Percentiles rank a stretch among this genome's conserved stretches.
These are phyloP conservation scores for Amiota mariae DNA, from an alignment of 2,888 invertebrate species.

Conservation along the genomic window DNA sequence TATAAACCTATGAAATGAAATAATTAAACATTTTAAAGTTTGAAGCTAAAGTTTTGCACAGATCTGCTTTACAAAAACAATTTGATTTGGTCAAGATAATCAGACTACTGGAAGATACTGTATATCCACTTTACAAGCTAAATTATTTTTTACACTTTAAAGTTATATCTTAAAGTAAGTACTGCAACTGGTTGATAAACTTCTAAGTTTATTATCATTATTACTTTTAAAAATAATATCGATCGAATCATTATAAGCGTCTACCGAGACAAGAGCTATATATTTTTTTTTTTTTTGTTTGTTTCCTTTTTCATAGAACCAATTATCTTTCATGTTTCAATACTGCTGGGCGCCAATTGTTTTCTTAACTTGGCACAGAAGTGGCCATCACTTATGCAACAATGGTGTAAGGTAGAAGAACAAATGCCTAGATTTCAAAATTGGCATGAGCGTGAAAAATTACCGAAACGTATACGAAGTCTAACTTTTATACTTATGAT, in stretches of 20 bases:
- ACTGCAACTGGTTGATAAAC: too few relatives aligned
- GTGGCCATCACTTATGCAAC: conserved; percentile 69
- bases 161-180: too few relatives aligned
- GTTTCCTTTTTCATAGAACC: conserved; percentile 57
- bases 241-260: background rate
- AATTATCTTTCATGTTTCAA: conserved; percentile 66
- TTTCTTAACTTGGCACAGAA: conserved; percentile 72
- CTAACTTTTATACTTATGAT: conserved; percentile 59
- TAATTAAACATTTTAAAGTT: too few relatives aligned
- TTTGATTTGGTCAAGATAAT: too few relatives aligned
- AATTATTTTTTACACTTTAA: too few relatives aligned
- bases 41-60: too few relatives aligned
- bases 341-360: conserved; percentile 56
- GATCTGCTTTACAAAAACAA: too few relatives aligned
- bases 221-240: background rate
- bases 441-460: conserved; percentile 52
- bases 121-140: too few relatives aligned
- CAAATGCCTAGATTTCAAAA: conserved; percentile 53
- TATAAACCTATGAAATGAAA: too few relatives aligned
- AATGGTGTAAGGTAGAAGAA: conserved; percentile 65
- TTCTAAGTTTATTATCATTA: background rate
- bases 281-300: background rate
- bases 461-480: conserved; percentile 53
- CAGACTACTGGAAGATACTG: too few relatives aligned
- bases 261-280: background rate